Evolutionary conservation across 2,888 invertebrate species (phyloP), one percentile per base, ranked within the genome.

Genomic region (Tortricodes alternella): DNA sequence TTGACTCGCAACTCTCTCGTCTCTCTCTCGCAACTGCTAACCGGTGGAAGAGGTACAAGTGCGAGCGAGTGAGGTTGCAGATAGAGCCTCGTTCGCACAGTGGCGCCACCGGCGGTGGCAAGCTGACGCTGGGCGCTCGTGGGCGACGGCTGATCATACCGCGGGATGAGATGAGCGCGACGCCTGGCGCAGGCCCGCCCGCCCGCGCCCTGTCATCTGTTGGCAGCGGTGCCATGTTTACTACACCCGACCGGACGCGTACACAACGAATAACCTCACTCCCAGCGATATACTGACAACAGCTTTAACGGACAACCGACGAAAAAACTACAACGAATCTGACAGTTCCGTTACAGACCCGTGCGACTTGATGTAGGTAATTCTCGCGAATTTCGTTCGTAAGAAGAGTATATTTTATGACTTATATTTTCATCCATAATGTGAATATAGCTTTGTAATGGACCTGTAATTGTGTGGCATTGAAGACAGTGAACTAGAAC

Each of bases 161-260:
- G 65, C 74, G 81, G 76, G 76, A 88, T 85, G 89, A 85, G 83
- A 87, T 86, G 85, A 86, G 71, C 71, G 64, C 72, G 76, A 74
- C 67, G 68, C 70, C 72, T 67, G 85, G 87, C 88, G 88, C 88
- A 89, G 86, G 84, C 80, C 66, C 82, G 59, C 46, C 70, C 80
- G 83, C 85, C 84, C 85, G 86, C 85, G 86, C 86, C 83, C 79
- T 80, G 78, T 88, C 89, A 89, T 88, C 89, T 89, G 89, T 88
- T 89, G 87, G 86, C 83, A 79, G 67, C 79, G 80, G 86, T 87
- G 89, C 88, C 88, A 89, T 90, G 89, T 88, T 89, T 89, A 89
- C 89, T 80, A 82, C 82, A 80, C 76, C 77, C 74, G 80, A 80
- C 84, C 82, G 83, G 88, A 85, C 87, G 84, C 86, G 80, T 78